Conservation (phyloP, 2,797 vertebrate species). For the Parambassis ranga region DNA sequence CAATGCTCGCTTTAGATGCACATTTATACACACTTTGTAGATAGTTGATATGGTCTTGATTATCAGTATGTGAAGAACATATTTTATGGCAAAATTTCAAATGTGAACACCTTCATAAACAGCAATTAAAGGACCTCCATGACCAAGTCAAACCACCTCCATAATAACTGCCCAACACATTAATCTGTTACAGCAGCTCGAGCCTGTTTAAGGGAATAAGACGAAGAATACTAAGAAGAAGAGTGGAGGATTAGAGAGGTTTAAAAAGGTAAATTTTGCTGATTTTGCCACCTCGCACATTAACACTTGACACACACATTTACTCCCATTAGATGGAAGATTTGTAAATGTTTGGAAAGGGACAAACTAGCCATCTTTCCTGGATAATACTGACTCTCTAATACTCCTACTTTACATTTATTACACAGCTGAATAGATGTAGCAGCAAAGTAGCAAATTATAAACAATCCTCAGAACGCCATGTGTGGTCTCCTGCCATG, state of each 20-base stretch:
- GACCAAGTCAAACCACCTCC: slow-evolving; percentile 10
- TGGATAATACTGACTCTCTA: too few relatives aligned
- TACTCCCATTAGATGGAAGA: too few relatives aligned
- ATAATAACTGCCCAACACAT: slow-evolving; percentile 3
- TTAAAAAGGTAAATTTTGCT: neutral
- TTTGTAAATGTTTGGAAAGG: too few relatives aligned
- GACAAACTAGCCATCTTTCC: too few relatives aligned
- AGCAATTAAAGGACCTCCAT: slow-evolving; percentile 2
- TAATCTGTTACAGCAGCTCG: slow-evolving; percentile 33
- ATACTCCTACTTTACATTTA: too few relatives aligned
- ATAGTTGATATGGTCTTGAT: neutral
- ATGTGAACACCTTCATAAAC: neutral
- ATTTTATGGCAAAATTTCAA: neutral
- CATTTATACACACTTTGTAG: neutral
- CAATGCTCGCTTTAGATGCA: slow-evolving; percentile 6
- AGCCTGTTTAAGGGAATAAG: neutral
- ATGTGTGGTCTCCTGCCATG: too few relatives aligned
- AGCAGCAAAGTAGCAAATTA: too few relatives aligned
- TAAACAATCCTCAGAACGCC: too few relatives aligned
- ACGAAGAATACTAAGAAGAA: slow-evolving; percentile 6
- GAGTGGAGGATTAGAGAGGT: slow-evolving; percentile 37
- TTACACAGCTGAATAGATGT: too few relatives aligned
- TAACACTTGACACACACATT: too few relatives aligned
- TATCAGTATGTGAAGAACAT: neutral
- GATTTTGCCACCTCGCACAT: neutral